Evolutionary conservation across 2,797 vertebrate genomes (phyloP), one percentile per base, ranked within the genome.

Genomic region (Anabas testudineus): DNA sequence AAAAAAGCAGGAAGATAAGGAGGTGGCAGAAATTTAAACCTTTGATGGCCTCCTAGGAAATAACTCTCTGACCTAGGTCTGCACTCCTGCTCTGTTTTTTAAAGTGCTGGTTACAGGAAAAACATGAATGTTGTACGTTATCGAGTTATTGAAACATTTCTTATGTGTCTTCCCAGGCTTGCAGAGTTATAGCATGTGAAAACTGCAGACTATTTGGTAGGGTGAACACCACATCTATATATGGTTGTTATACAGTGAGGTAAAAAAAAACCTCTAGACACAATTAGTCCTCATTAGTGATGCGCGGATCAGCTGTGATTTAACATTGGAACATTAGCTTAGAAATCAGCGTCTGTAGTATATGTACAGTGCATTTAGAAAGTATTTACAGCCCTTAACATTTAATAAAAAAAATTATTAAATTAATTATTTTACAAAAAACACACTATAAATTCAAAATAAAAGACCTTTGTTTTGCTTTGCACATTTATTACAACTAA

Each of bases 241-340:
- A 56, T 28, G 32, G 46, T 64, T 66, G 43, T 63, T 66, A 51
- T 8, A 52, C 18, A 73, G 70, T 65, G 62, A 49, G 73, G 64
- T 58, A 54, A 61, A 28, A 43, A 28, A 43, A 51, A 58, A 34
- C 78, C 65, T 1, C 26, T 10, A 61, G 73, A 60, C 55, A 55
- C 68, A 79, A 75, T 85, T 71, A 74, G 69, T 69, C 67, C 58
- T 78, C 56, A 74, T 84, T 82, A 84, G 59, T 13, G 34, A 71
- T 53, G 49, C 46, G 64, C 19, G 7, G 63, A 49, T 82, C 68
- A 74, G 43, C 53, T 34, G 64, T 72, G 34, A 12, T 13, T 10
- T 36, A 34, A 36, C 9, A 36, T 10, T 36, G 8, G 12, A 3
- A 7, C 2, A 13, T 36, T 36, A 36, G 3, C 7, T 36, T 13